Evolutionary conservation across 1,140 invertebrate genomes (phyloP), one percentile per base, ranked within the genome.

Genomic region (Brachionus rubens): DNA sequence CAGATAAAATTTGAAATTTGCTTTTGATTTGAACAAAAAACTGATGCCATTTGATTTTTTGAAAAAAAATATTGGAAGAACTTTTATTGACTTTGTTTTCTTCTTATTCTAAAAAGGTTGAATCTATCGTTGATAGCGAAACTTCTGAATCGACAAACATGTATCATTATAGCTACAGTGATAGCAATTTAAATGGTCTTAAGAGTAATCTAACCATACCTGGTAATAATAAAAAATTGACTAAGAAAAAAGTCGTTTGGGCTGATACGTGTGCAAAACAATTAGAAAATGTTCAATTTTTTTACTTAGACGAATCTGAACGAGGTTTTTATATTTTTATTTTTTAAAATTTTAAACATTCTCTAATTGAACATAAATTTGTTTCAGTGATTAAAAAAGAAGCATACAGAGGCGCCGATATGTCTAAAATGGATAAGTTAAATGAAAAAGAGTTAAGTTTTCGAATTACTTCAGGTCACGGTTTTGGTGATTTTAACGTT

Each of bases 181-280:
- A 65, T 43, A 65, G 40, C 40, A 65, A 65, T 65, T 43, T 65
- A 65, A 43, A 65, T 21, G 59, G 59, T 36, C 40, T 43, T 19
- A 65, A 65, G 21, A 65, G 59, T 36, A 65, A 65, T 36, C 24
- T 65, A 36, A 43, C 16, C 24, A 65, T 43, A 26, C 26, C 59
- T 19, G 59, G 59, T 21, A 21, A 12, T 41, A 65, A 43, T 41
- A 65, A 65, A 41, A 65, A 65, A 43, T 7, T 43, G 24, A 4
- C 30, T 54, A 72, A 72, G 36, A 72, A 72, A 72, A 72, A 54
- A 54, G 68, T 72, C 3, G 21, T 48, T 6, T 72, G 68, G 68
- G 68, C 68, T n/a, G 68, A 72, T 30, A 28, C 43, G 24, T 50
- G 47, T 19, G 43, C 67, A 16, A 41, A 50, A 14, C 46, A 50